Base-by-base conservation (phyloP, 1,140 invertebrate species). In the Vanessa atalanta region DNA sequence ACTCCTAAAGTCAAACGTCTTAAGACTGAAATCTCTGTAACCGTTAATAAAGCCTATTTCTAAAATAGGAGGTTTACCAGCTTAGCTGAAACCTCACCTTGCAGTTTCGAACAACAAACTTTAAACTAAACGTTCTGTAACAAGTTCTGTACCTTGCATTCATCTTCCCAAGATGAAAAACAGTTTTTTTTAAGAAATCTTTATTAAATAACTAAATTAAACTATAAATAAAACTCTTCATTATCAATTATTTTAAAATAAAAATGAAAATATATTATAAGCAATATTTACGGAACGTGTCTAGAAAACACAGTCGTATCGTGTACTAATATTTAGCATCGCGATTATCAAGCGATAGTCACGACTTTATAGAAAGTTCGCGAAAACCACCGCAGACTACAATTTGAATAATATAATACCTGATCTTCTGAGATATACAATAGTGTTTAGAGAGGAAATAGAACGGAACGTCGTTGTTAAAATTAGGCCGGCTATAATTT, bases 291-390 rank as follows among this genome's bases (percentile, higher is more conserved):
- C 16, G 47, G 47, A 70, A 57, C 68, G 23, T 61, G 43, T 43
- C 47, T 55, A 60, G 75, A 72, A 74, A 57, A 65, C 50, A 31
- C 26, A 31, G 51, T 47, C 57, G 67, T 51, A 74, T 77, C 72
- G 76, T 74, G 76, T 71, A 70, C 66, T 61, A 48, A 72, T 70
- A 67, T 76, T 73, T 66, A 64, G 51, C 50, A 67, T 51, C 12
- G 16, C 14, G 37, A 73, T 70, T 70, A 79, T 79, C 70, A 65
- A 67, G 48, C 14, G 69, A 71, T 68, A 70, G 71, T 81, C 74
- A 79, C 79, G 77, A 81, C 14, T 70, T 72, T 73, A 76, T 81
- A 76, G 79, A 81, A 79, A 81, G 77, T 81, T 74, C 51, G 77
- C 64, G 79, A 77, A 76, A 79, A 79, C 64, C 63, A 61, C 67